Evolutionary conservation across 2,113 vertebrate genomes (phyloP).

Genomic region (Dipodomys spectabilis): DNA sequence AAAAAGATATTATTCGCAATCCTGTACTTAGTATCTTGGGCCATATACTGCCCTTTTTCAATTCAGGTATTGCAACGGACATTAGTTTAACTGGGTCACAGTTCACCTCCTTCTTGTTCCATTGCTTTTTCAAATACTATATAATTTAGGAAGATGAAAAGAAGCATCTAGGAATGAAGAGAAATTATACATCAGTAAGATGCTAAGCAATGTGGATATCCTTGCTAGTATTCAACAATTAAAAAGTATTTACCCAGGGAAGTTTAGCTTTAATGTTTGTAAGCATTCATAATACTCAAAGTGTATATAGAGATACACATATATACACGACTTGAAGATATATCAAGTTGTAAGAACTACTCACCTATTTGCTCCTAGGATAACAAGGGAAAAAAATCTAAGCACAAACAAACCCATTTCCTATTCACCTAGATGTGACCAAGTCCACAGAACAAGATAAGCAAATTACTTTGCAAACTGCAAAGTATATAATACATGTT

Average conservation of each 20-base stretch:
- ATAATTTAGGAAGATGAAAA: conserved; percentile 83
- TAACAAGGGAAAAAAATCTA: conserved; percentile 63
- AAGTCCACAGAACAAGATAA: conserved; percentile 58
- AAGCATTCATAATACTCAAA: conserved; percentile 67
- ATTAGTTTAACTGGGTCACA: conserved; percentile 83
- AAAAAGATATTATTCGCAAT: conserved; percentile 78
- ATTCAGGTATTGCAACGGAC: conserved; percentile 82
- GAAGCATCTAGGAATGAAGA: conserved; percentile 82
- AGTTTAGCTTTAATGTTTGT: conserved; percentile 68
- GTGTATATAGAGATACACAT: neutral
- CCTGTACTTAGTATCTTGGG: conserved; percentile 80
- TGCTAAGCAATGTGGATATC: conserved; percentile 81
- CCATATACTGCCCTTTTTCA: conserved; percentile 81
- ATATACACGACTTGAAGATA: neutral
- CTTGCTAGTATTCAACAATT: conserved; percentile 79
- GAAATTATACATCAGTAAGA: conserved; percentile 84
- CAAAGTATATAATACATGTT: conserved; percentile 29
- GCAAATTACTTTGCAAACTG: conserved; percentile 44
- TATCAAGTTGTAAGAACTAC: conserved; percentile 48
- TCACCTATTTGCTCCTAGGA: conserved; percentile 59
- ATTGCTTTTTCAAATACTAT: conserved; percentile 84
- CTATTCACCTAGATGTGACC: conserved; percentile 35
- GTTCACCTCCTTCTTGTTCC: conserved; percentile 83
- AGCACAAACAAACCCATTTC: conserved; percentile 58
- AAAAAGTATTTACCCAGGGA: conserved; percentile 76